Conservation (phyloP, 2,888 invertebrate genomes). For the Tetrapedia diversipes region DNA sequence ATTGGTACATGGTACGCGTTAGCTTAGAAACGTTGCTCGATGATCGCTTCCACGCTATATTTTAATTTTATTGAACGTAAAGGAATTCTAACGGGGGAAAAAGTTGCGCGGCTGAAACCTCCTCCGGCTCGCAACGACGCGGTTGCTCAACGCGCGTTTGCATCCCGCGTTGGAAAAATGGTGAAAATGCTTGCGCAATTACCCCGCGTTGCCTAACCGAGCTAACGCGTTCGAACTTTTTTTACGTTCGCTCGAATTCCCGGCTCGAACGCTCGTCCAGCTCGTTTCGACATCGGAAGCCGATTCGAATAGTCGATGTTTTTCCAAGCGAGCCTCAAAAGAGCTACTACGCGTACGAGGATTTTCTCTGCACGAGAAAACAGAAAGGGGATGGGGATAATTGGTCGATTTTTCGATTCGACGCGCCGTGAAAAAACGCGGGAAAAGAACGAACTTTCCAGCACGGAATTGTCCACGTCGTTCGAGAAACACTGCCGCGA, state of each 20-base stretch:
- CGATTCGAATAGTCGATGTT: neutral
- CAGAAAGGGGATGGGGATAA: neutral
- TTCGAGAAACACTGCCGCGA: neutral
- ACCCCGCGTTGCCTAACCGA: neutral
- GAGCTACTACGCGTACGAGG: neutral
- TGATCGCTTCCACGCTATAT: slow-evolving; percentile 24
- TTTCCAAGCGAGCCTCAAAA: neutral
- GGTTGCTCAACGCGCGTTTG: slow-evolving; percentile 25
- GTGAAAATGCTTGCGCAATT: neutral
- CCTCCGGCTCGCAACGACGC: neutral
- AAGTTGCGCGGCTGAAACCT: slow-evolving; percentile 12
- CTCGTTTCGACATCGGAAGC: neutral
- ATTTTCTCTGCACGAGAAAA: neutral
- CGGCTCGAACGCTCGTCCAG: neutral
- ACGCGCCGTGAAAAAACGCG: slow-evolving; percentile 2
- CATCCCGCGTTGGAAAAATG: slow-evolving; percentile 14
- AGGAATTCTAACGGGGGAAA: slow-evolving; percentile 45
- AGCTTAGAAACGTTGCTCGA: slow-evolving; percentile 7
- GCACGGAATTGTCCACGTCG: slow-evolving; percentile 9
- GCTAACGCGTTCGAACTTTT: neutral
- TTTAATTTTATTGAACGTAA: slow-evolving; percentile 49
- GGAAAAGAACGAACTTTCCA: slow-evolving; percentile 9
- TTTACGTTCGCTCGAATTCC: slow-evolving; percentile 1
- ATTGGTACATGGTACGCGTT: neutral
- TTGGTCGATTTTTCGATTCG: slow-evolving; percentile 23